These are phyloP conservation scores for Stenodema calcarata DNA, from an alignment of 2,888 invertebrate species.

Conservation along the genomic window DNA sequence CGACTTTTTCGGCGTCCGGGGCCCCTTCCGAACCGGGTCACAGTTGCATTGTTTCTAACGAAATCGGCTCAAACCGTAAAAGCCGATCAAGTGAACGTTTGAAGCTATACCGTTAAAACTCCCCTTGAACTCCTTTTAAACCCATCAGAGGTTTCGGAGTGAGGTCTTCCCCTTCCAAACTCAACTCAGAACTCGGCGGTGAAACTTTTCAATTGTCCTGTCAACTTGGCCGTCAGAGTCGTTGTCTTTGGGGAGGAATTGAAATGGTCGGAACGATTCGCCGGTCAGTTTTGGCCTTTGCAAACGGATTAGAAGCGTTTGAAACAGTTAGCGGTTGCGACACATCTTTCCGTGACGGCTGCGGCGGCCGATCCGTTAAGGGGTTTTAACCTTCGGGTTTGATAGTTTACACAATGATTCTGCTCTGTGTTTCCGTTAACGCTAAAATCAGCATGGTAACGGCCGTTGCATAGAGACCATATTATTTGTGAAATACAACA, in stretches of 20 bases:
- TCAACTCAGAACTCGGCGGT: not conserved
- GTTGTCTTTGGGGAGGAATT: not conserved
- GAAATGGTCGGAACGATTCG: not conserved
- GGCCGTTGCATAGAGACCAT: too few species aligned
- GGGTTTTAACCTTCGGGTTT: not conserved
- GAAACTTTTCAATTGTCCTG: slow-evolving; percentile 28
- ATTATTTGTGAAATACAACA: too few species aligned
- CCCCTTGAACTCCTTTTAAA: not conserved
- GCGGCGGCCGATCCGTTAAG: not conserved
- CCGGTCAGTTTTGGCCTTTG: not conserved
- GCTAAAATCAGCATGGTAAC: too few species aligned
- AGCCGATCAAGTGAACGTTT: not conserved
- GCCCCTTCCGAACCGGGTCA: not conserved
- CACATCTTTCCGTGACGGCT: not conserved
- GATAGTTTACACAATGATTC: not conserved
- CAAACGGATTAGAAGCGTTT: not conserved
- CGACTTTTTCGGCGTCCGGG: not conserved
- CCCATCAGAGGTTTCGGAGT: not conserved
- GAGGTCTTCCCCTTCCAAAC: not conserved
- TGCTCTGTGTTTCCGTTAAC: too few species aligned
- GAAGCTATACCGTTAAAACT: slow-evolving; percentile 14
- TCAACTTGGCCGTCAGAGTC: not conserved
- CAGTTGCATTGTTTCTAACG: slow-evolving; percentile 23
- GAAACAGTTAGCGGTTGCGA: not conserved
- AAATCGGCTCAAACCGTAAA: slow-evolving; percentile 25